Conservation (phyloP, 2,888 invertebrate genomes). For the Dexiosoma caninum region DNA sequence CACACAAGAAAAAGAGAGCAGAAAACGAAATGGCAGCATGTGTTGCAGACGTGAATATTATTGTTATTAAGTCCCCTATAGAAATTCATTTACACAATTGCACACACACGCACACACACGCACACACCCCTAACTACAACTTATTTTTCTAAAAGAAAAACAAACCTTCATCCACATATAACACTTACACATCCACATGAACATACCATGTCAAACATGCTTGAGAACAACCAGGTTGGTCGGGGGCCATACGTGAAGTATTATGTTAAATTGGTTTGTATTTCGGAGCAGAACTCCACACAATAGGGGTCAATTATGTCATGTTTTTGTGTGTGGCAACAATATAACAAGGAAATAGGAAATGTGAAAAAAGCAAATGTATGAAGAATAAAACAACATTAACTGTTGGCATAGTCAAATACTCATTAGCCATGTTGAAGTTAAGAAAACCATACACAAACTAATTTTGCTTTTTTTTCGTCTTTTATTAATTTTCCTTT, state of each 20-base stretch:
- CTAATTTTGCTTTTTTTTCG: slow-evolving; percentile 12
- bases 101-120: neutral
- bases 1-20: neutral
- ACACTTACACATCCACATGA: neutral
- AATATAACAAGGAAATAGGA: neutral
- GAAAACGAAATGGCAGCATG: slow-evolving; percentile 33
- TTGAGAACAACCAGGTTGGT: slow-evolving; percentile 29
- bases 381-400: neutral
- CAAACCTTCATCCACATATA: neutral
- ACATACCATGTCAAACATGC: slow-evolving; percentile 42
- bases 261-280: neutral
- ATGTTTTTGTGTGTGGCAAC: neutral
- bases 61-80: slow-evolving; percentile 44
- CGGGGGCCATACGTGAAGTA: slow-evolving; percentile 2
- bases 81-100: neutral
- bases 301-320: slow-evolving; percentile 30
- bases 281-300: neutral
- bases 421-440: slow-evolving; percentile 56
- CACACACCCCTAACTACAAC: too few species aligned
- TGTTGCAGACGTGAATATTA: slow-evolving; percentile 55
- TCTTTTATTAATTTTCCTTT: neutral
- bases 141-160: too few species aligned
- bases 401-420: slow-evolving; percentile 46
- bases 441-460: slow-evolving; percentile 26
- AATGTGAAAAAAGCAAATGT: neutral